phyloP scores from a whole-genome alignment of 2,797 vertebrate genomes.

The Clarias fuscus region DNA sequence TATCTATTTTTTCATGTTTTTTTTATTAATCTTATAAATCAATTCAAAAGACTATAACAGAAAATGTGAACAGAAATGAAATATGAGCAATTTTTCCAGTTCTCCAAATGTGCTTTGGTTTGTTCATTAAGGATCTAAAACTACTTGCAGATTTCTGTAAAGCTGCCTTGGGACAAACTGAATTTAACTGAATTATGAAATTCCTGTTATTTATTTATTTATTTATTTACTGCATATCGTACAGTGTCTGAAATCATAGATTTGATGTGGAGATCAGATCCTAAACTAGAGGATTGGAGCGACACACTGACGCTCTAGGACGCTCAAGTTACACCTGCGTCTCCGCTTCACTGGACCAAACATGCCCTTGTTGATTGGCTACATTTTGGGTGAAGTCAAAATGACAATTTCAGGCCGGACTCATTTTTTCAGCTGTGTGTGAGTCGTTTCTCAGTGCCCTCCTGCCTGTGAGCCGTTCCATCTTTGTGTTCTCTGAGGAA shows the following conservation, averaged over 20 bases:
- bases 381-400: neutral
- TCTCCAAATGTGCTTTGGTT: no score
- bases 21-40: neutral
- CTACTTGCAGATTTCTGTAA: no score
- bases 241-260: neutral
- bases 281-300: neutral
- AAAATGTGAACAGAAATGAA: no score
- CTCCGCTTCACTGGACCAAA: neutral
- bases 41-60: neutral
- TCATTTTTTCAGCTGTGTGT: neutral
- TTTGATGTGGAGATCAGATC: neutral
- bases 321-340: neutral
- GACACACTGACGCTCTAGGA: neutral
- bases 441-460: neutral
- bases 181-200: no score
- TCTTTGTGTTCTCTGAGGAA: slow-evolving; percentile 26
- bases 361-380: neutral
- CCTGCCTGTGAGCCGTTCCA: slow-evolving; percentile 8
- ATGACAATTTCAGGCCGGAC: neutral
- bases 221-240: neutral
- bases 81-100: no score
- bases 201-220: neutral
- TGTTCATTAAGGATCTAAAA: no score
- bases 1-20: no score
- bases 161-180: no score